phyloP scores from a whole-genome alignment of 2,113 vertebrate species.

The Pseudorectes ferrugineus region DNA sequence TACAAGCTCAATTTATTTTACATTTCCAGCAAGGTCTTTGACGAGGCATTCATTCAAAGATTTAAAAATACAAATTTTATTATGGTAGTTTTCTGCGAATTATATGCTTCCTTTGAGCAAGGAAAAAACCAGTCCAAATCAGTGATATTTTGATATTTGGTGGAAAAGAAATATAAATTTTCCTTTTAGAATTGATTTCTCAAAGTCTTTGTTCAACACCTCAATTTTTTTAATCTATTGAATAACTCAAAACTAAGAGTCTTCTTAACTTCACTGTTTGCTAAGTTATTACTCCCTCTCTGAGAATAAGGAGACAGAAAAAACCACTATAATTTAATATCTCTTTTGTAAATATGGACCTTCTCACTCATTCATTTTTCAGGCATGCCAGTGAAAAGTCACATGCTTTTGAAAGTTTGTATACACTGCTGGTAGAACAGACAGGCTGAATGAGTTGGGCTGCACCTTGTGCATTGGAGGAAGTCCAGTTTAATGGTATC shows the following conservation, averaged over 20 bases:
- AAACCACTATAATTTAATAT: neutral
- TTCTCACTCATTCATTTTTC: neutral
- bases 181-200: neutral
- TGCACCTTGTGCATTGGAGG: accelerated
- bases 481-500: neutral
- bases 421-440: neutral
- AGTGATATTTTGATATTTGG: neutral
- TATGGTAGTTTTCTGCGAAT: neutral
- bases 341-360: neutral
- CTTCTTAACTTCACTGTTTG: neutral
- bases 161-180: neutral
- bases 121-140: neutral
- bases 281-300: neutral
- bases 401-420: neutral
- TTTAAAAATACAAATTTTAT: neutral
- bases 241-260: neutral
- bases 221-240: neutral
- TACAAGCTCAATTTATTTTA: neutral
- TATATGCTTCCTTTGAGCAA: neutral
- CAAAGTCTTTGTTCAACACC: neutral
- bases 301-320: neutral
- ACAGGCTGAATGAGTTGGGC: neutral
- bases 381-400: neutral
- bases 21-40: neutral
- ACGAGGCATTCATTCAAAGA: neutral